These are phyloP conservation scores for Beris chalybata DNA, from an alignment of 2,888 invertebrate genomes.

Conservation along the genomic window DNA sequence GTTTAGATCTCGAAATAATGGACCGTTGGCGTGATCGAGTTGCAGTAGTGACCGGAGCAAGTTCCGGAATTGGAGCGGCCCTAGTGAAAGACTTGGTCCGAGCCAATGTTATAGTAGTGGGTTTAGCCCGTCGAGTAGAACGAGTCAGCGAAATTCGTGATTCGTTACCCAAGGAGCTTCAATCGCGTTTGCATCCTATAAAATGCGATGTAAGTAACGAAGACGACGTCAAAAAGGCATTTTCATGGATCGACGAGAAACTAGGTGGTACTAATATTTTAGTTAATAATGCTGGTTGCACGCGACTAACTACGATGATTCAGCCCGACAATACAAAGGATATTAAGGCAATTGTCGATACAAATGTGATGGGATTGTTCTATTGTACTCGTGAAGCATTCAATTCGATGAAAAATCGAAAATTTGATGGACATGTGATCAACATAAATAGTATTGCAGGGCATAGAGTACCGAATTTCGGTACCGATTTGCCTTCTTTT, in stretches of 20 bases:
- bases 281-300: slow-evolving; percentile 63
- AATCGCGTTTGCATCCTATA: slow-evolving; percentile 46
- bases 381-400: slow-evolving; percentile 58
- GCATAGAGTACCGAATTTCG: slow-evolving; percentile 47
- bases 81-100: slow-evolving; percentile 56
- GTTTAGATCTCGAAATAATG: slow-evolving; percentile 46
- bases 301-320: slow-evolving; percentile 43
- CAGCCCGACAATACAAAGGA: slow-evolving; percentile 45
- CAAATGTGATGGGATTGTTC: slow-evolving; percentile 58
- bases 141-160: slow-evolving; percentile 52
- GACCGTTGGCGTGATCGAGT: slow-evolving; percentile 65
- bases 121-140: slow-evolving; percentile 59
- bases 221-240: slow-evolving; percentile 60
- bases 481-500: slow-evolving; percentile 47
- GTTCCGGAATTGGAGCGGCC: slow-evolving; percentile 64
- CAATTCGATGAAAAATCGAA: slow-evolving; percentile 56
- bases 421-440: slow-evolving; percentile 58
- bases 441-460: slow-evolving; percentile 55
- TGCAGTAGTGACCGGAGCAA: slow-evolving; percentile 67
- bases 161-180: slow-evolving; percentile 43
- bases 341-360: slow-evolving; percentile 49
- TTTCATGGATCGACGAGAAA: slow-evolving; percentile 58
- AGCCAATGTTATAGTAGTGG: slow-evolving; percentile 61
- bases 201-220: slow-evolving; percentile 61
- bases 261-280: slow-evolving; percentile 62